Conservation (phyloP, 1,140 invertebrate species). For the Mercenaria mercenaria region DNA sequence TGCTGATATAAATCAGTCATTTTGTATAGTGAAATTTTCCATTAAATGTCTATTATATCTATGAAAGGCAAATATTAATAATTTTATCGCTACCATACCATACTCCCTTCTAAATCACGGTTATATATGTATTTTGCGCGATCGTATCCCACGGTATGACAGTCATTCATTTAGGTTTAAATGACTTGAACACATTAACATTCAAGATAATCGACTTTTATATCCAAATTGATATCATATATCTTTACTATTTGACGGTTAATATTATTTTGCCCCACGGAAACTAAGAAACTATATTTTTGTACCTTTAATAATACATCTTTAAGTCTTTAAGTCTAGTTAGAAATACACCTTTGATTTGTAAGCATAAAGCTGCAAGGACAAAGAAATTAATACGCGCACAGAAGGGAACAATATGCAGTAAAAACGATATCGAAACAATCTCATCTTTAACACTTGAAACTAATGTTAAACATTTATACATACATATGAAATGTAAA, state of each 20-base stretch:
- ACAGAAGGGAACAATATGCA: too few species aligned
- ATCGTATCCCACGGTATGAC: conserved; percentile 31
- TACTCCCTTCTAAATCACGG: conserved; percentile 16
- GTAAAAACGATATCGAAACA: too few species aligned
- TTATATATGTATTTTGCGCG: conserved; percentile 33
- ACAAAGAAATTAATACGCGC: too few species aligned
- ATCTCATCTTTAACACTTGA: too few species aligned
- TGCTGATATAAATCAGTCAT: conserved; percentile 37
- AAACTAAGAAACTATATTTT: background rate
- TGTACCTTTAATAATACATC: too few species aligned
- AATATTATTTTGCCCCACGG: conserved; percentile 7
- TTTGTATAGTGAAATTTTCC: conserved; percentile 59
- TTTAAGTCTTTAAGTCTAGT: too few species aligned
- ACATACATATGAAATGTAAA: too few species aligned
- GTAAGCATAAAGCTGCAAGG: too few species aligned
- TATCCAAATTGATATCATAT: conserved; percentile 61
- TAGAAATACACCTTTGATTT: too few species aligned
- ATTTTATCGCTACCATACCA: conserved; percentile 8
- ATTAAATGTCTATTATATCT: conserved; percentile 53
- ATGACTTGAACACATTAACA: conserved; percentile 51
- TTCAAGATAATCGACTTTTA: conserved; percentile 60
- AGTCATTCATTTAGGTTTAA: conserved; percentile 23
- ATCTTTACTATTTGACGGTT: conserved; percentile 33
- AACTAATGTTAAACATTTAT: too few species aligned
- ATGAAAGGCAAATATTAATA: conserved; percentile 50